These are phyloP conservation scores for Chouioia cunea DNA, from an alignment of 2,888 invertebrate genomes.

Conservation along the genomic window DNA sequence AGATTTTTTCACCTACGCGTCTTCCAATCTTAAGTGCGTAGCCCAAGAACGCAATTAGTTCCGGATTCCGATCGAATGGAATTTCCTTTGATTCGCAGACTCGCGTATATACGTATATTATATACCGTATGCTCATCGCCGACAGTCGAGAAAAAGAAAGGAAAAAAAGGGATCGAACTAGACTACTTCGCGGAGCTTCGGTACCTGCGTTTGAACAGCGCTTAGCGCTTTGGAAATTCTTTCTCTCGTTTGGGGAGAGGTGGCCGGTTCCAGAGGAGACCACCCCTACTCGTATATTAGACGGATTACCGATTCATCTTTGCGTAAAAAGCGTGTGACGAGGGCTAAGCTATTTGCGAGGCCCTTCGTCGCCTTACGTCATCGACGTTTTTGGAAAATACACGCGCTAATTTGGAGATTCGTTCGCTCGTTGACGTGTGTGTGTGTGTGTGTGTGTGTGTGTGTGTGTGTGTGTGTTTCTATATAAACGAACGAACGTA, in stretches of 20 bases:
- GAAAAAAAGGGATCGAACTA: neutral
- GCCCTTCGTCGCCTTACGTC: conserved; percentile 21
- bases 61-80: conserved; percentile 48
- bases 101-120: neutral
- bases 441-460: no score
- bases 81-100: conserved; percentile 50
- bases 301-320: conserved; percentile 20
- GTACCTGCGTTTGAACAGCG: neutral
- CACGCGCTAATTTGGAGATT: conserved; percentile 27
- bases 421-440: neutral
- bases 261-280: conserved; percentile 6
- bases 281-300: conserved; percentile 33
- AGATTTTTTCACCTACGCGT: no score
- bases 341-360: no score
- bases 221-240: neutral
- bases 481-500: no score
- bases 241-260: neutral
- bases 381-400: conserved; percentile 1
- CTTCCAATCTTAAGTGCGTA: no score
- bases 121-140: no score
- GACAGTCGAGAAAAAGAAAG: conserved; percentile 2
- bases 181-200: no score
- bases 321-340: neutral
- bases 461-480: no score
- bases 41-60: conserved; percentile 46